Percentiles rank a stretch among this genome's conserved stretches.
Conservation (phyloP, 2,113 vertebrate species). For the Labrus mixtus region DNA sequence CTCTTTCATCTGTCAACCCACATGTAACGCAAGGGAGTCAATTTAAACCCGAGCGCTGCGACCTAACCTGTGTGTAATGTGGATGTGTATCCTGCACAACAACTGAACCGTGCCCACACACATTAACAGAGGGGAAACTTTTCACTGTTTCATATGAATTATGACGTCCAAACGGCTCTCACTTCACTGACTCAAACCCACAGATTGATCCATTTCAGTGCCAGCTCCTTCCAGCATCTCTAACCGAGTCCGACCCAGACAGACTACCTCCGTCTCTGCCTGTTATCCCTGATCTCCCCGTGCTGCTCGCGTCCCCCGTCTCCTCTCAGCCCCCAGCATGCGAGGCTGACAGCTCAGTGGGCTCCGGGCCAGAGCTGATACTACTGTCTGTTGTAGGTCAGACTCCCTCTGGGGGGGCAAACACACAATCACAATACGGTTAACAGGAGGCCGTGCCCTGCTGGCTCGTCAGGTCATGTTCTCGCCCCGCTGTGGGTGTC, state of each 20-base stretch:
- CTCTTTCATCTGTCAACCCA: slow-evolving; percentile 19
- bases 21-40: not conserved
- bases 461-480: slow-evolving; percentile 32
- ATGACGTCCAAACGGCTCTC: not conserved
- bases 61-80: not conserved
- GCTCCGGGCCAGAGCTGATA: slow-evolving; percentile 61
- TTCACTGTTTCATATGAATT: not conserved
- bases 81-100: not conserved
- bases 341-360: slow-evolving; percentile 60
- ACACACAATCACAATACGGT: slow-evolving; percentile 45
- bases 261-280: slow-evolving; percentile 50
- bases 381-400: slow-evolving; percentile 48
- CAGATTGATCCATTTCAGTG: slow-evolving; percentile 26
- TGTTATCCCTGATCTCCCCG: slow-evolving; percentile 53
- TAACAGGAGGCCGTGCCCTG: slow-evolving; percentile 55
- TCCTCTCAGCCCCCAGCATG: slow-evolving; percentile 42
- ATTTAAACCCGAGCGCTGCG: slow-evolving; percentile 1
- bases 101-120: not conserved
- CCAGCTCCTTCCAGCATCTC: slow-evolving; percentile 26
- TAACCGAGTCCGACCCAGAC: slow-evolving; percentile 28
- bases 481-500: slow-evolving; percentile 8
- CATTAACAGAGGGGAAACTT: not conserved
- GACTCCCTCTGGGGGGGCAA: slow-evolving; percentile 40
- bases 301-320: slow-evolving; percentile 38
- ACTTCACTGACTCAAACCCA: not conserved